Evolutionary conservation across 2,888 invertebrate genomes (phyloP), one percentile per base, ranked within the genome.

Genomic region (Scotopteryx bipunctaria): DNA sequence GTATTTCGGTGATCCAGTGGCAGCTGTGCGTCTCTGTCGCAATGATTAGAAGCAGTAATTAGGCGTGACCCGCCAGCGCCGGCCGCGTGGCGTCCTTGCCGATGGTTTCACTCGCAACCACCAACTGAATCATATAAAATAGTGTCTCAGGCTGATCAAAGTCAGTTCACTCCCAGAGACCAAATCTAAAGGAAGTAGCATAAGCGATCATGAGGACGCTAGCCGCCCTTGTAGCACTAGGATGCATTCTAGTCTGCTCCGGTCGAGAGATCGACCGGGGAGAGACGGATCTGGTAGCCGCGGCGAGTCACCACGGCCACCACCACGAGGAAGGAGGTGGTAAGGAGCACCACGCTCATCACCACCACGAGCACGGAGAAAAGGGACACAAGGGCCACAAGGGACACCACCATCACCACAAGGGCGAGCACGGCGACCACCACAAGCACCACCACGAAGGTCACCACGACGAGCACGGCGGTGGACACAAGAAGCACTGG

Each of bases 321-420:
- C 91, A 92, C 66, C 92, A 93, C 76, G 93, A 93, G 72, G 91
- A 92, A 54, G 94, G 94, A 16, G 94, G 94, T 8, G 95, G 95
- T 44, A 91, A 93, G 60, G 92, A 93, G 58, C 93, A 94, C 64
- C 93, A 94, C 66, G 91, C 85, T 1, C 92, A 94, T 59, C 94
- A 94, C 67, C 93, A 94, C 70, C 92, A 93, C 62, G 92, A 93
- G 48, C 93, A 95, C 73, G 95, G 94, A 0, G 93, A 94, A 61
- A 94, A 96, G 70, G 94, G 94, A 0, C 94, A 95, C 59, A 95
- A 96, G 67, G 96, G 96, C 0, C 94, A 95, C 83, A 94, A 95
- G 72, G 92, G 92, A 25, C 92, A 94, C 61, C 94, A 95, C 67
- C 93, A 95, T 69, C 95, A 95, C 84, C 94, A 95, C 66, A 94